Base-by-base conservation (phyloP, 2,113 vertebrate genomes). In the Condylura cristata region DNA sequence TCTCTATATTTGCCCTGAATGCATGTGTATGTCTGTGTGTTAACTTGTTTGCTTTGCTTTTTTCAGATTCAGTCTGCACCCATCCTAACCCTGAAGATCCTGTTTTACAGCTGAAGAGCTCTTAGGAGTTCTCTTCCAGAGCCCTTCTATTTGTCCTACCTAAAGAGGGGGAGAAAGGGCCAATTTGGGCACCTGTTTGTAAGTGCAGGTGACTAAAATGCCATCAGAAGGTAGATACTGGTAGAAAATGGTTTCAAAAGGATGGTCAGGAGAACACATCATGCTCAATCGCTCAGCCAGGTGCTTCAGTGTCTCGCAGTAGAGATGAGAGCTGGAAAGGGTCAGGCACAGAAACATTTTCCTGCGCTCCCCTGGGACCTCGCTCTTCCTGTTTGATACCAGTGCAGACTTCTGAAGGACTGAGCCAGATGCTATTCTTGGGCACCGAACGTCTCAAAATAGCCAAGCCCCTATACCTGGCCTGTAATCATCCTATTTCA, bases 11-110 rank as follows among this genome's bases (percentile, higher is more conserved):
- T 98, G 93, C 98, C 72, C 95, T 95, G 91, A 94, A 95, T 88
- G 95, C 82, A 80, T 95, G 96, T 95, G 96, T 98, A 94, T 94
- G 96, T 98, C 96, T 97, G 87, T 98, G 94, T 98, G 98, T 99
- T 99, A 99, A 99, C 99, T 98, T 98, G 98, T 99, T 98, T 99
- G 99, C 99, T 99, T 99, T 99, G 99, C 99, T 99, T 98, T 99
- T 99, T 99, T 98, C 99, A 99, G 99, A 99, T 99, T 98, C 98
- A 98, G 96, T 98, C 97, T 98, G 98, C 97, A 98, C 98, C 97
- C 98, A 98, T 98, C 99, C 97, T 99, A 98, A 98, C 98, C 97
- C 96, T 96, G 98, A 98, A 98, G 98, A 98, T 98, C 97, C 98
- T 60, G 97, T 98, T 98, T 98, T 98, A 97, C 98, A 98, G 97